Percentiles rank a stretch among this genome's conserved stretches.
phyloP scores from a whole-genome alignment of 2,113 vertebrate species.

The Cynoglossus semilaevis region DNA sequence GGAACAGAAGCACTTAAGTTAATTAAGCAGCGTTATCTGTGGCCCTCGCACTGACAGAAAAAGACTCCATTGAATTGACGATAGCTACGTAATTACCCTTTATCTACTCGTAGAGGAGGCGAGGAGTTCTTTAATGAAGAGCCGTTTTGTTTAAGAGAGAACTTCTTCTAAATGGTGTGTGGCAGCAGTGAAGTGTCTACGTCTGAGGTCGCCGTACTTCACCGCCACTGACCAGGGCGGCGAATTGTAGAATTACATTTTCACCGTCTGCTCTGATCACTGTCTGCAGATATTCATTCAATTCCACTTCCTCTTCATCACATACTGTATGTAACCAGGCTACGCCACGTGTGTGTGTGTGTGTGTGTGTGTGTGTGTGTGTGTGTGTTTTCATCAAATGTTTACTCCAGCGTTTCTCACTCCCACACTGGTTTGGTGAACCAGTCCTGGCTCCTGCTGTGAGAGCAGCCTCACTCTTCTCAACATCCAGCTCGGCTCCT shows the following conservation, averaged over 20 bases:
- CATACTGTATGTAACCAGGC: neutral
- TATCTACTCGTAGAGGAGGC: slow-evolving; percentile 60
- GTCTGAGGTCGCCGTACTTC: neutral
- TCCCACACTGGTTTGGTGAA: slow-evolving; percentile 21
- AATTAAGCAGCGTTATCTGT: slow-evolving; percentile 72
- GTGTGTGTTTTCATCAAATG: neutral
- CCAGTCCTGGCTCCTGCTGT: slow-evolving; percentile 21
- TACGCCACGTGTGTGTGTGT: neutral
- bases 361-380: neutral
- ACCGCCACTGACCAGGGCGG: neutral
- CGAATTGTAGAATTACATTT: slow-evolving; percentile 31
- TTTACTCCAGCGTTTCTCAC: slow-evolving; percentile 1
- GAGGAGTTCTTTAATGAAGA: slow-evolving; percentile 66
- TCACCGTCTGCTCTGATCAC: slow-evolving; percentile 14
- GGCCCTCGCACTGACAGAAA: slow-evolving; percentile 55
- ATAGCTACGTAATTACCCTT: slow-evolving; percentile 72
- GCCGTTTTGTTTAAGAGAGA: slow-evolving; percentile 61
- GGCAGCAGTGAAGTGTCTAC: neutral
- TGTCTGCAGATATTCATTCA: slow-evolving; percentile 30
- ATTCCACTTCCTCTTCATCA: slow-evolving; percentile 3
- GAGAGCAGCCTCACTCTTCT: slow-evolving; percentile 8
- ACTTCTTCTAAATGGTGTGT: slow-evolving; percentile 43
- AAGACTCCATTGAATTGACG: slow-evolving; percentile 63
- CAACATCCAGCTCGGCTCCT: slow-evolving; percentile 19
- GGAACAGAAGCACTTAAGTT: slow-evolving; percentile 70